Evolutionary conservation across 2,113 vertebrate species (phyloP).

Genomic region (Dunckerocampus dactyliophorus): DNA sequence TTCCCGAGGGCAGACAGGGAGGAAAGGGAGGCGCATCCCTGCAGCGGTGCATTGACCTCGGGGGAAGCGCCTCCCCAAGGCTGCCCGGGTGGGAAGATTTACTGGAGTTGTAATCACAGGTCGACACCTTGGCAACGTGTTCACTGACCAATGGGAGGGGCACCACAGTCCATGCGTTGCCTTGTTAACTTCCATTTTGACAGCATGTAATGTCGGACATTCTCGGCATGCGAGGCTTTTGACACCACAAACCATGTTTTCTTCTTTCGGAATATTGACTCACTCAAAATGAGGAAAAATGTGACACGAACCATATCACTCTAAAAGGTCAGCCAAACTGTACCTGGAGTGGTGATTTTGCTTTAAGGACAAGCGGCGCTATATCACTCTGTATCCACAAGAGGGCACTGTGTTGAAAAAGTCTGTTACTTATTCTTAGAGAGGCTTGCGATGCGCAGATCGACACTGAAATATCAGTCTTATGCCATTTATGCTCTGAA

Average conservation of each 20-base stretch:
- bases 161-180: slow-evolving; percentile 33
- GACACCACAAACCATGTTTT: slow-evolving; percentile 44
- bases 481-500: too few species aligned
- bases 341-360: background rate
- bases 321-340: too few species aligned
- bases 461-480: too few species aligned
- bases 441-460: too few species aligned
- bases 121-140: slow-evolving; percentile 43
- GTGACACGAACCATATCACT: background rate
- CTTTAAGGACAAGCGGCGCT: too few species aligned
- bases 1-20: slow-evolving; percentile 13
- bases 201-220: slow-evolving; percentile 54
- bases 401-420: too few species aligned
- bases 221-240: slow-evolving; percentile 58
- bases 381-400: too few species aligned
- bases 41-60: slow-evolving; percentile 25
- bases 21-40: slow-evolving; percentile 26
- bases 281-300: background rate
- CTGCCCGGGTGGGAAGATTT: slow-evolving; percentile 64
- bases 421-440: too few species aligned
- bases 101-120: slow-evolving; percentile 62
- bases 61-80: slow-evolving; percentile 16
- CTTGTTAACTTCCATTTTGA: slow-evolving; percentile 53
- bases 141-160: slow-evolving; percentile 46
- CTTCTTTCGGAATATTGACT: slow-evolving; percentile 18